A percentile compares a stretch with the other conserved stretches of the same genome.
phyloP scores from a whole-genome alignment of 1,140 invertebrate species.

The Zaprionus vittiger region DNA sequence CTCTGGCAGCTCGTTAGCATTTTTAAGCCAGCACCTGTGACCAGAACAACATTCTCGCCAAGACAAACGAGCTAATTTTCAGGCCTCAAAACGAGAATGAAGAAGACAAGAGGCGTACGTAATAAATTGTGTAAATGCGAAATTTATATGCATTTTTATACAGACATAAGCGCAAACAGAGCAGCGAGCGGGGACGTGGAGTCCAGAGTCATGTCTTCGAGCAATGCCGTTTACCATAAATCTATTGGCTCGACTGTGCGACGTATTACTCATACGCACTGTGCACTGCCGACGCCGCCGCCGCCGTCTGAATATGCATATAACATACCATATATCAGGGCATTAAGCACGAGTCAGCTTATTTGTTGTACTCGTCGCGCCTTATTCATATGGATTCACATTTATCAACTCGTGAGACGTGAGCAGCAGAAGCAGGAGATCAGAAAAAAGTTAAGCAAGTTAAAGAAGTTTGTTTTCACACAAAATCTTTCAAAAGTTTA shows the following conservation, averaged over 20 bases:
- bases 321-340: conserved; percentile 58
- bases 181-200: not conserved
- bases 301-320: conserved; percentile 43
- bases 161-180: conserved; percentile 63
- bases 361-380: conserved; percentile 30
- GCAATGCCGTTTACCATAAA: conserved; percentile 60
- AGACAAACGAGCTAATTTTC: conserved; percentile 80
- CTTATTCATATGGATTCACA: conserved; percentile 44
- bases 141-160: conserved; percentile 80
- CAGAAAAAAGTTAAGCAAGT: not conserved
- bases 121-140: conserved; percentile 72
- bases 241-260: conserved; percentile 54
- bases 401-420: conserved; percentile 45
- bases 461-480: not conserved
- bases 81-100: conserved; percentile 17
- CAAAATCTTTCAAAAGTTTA: not conserved
- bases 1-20: conserved; percentile 37
- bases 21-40: conserved; percentile 53
- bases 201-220: conserved; percentile 24
- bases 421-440: not conserved
- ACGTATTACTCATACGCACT: conserved; percentile 79
- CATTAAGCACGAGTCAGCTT: conserved; percentile 56
- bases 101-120: conserved; percentile 51
- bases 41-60: conserved; percentile 27
- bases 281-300: conserved; percentile 17